A percentile compares a stretch with the other conserved stretches of the same genome.
These are phyloP conservation scores for Pristionchus pacificus DNA, from an alignment of 1,140 invertebrate genomes.

Conservation along the genomic window DNA sequence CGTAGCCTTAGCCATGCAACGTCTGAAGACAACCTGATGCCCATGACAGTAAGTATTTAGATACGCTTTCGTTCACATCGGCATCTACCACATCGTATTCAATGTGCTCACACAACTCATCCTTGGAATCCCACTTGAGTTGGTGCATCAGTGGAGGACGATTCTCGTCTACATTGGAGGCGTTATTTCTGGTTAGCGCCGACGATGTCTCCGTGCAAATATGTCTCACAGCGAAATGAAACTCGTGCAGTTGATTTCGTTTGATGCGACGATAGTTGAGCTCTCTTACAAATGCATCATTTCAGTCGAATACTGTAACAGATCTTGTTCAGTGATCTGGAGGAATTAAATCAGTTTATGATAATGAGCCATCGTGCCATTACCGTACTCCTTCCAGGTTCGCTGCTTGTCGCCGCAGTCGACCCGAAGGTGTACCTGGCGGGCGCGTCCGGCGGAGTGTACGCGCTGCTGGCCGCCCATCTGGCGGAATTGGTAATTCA, in stretches of 20 bases:
- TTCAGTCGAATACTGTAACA: no score
- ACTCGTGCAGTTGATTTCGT: no score
- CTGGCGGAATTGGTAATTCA: conserved; percentile 74
- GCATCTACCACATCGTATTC: conserved; percentile 71
- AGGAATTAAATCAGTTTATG: no score
- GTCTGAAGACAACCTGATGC: no score
- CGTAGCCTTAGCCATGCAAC: no score
- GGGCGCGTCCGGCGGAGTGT: conserved; percentile 91
- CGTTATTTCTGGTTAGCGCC: conserved; percentile 18
- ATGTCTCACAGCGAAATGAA: background rate
- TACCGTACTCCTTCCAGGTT: conserved; percentile 55
- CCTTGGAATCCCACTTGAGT: conserved; percentile 83
- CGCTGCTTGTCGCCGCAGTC: conserved; percentile 74
- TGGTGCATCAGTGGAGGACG: conserved; percentile 73
- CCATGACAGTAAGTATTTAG: no score
- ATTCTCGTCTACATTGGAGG: conserved; percentile 39
- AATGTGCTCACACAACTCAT: conserved; percentile 88
- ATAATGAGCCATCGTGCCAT: no score
- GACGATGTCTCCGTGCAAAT: background rate
- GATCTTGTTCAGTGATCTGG: no score
- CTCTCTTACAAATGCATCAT: no score
- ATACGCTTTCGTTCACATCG: no score
- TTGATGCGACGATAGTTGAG: no score
- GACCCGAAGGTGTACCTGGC: conserved; percentile 81
- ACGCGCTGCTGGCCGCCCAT: conserved; percentile 87